A percentile compares a stretch with the other conserved stretches of the same genome.
These are phyloP conservation scores for Neotoxoptera formosana DNA, from an alignment of 1,140 invertebrate species.

Conservation along the genomic window DNA sequence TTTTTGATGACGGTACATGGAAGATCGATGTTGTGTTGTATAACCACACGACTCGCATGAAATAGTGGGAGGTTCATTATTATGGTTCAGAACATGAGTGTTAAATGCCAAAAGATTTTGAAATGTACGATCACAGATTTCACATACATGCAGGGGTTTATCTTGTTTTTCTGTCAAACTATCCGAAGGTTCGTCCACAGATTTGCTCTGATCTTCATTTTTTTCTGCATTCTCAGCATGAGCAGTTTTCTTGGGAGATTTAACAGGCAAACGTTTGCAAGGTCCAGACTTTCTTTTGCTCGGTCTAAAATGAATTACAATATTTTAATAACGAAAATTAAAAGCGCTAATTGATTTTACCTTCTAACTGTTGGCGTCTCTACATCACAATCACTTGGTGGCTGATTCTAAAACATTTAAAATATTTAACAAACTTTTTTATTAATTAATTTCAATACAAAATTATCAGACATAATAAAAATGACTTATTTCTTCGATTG, in stretches of 20 bases:
- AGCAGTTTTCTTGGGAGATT: conserved; percentile 42
- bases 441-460: background rate
- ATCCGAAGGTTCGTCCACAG: background rate
- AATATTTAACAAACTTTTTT: background rate
- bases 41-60: conserved; percentile 65
- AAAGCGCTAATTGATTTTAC: background rate
- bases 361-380: background rate
- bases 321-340: conserved; percentile 1
- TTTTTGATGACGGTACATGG: conserved; percentile 64
- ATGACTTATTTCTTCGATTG: background rate
- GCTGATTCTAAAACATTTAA: conserved; percentile 31
- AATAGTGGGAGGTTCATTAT: conserved; percentile 61
- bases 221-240: background rate
- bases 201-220: background rate
- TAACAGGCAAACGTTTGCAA: conserved; percentile 46
- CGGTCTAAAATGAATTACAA: conserved; percentile 21
- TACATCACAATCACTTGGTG: conserved; percentile 34
- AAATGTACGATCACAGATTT: conserved; percentile 49
- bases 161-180: conserved; percentile 5
- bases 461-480: background rate
- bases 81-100: conserved; percentile 50
- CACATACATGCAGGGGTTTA: conserved; percentile 36
- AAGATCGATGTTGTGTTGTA: conserved; percentile 64
- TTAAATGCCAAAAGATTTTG: conserved; percentile 57
- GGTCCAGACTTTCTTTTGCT: conserved; percentile 52